Base-by-base conservation (phyloP, 2,888 invertebrate genomes). In the Notodromas monacha region DNA sequence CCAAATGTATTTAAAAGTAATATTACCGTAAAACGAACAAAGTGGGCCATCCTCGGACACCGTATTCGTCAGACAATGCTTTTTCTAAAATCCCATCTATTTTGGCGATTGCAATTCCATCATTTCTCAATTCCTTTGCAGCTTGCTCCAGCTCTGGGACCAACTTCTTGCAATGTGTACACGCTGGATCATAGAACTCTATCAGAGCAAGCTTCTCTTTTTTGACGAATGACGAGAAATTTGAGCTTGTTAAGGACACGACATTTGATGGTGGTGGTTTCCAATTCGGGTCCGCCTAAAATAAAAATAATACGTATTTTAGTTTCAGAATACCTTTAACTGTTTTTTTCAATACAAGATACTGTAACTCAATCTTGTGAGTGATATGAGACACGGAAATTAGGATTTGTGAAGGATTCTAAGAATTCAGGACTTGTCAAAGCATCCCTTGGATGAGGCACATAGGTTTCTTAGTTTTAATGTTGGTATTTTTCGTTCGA, bases 181-280 rank as follows among this genome's bases (percentile, higher is more conserved):
- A 55, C 54, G 57, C 58, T n/a, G 57, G 57, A 14, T 58, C 56
- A 43, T 58, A 60, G 40, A 61, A 60, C 37, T 57, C 54, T 4
- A 60, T 55, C 11, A 60, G 44, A 3, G 54, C 47, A 11, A 51
- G 41, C 11, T 50, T 47, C 31, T 51, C 44, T 12, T 45, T 40
- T 3, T 42, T 39, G 14, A 56, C 40, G 33, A 45, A 45, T 2
- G 46, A 43, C 30, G 53, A 49, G 42, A 60, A 60, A 39, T 53
- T 57, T 21, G 47, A 46, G 38, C 35, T 40, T 36, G 48, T 54
- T 27, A 60, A 42, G 15, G 49, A 46, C 30, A 56, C 39, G 8
- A 58, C 57, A 31, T 45, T 47, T 26, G 50, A 48, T 29, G 54
- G 50, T n/a, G 57, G 57, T 6, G 59, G 58, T 37, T 50, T 49